phyloP scores from a whole-genome alignment of 2,797 vertebrate genomes.

The Chromis chromis region DNA sequence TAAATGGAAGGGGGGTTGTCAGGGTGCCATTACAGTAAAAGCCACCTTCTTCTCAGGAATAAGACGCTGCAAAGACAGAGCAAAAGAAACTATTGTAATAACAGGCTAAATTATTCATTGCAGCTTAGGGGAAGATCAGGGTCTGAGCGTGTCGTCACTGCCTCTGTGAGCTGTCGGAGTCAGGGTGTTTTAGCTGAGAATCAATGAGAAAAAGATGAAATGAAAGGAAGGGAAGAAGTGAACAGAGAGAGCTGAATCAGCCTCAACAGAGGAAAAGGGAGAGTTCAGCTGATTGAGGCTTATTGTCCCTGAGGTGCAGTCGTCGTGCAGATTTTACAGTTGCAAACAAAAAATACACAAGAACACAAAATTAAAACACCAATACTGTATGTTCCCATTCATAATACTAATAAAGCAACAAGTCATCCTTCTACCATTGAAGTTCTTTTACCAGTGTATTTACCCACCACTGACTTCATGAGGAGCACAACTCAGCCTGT shows the following conservation, averaged over 20 bases:
- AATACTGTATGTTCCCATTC: not conserved
- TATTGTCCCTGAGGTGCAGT: constrained; percentile 5
- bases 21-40: not conserved
- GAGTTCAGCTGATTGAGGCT: constrained; percentile 21
- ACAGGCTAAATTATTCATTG: not conserved
- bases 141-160: not conserved
- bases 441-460: not conserved
- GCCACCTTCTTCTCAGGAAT: not conserved
- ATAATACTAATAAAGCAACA: not conserved
- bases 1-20: constrained; percentile 2
- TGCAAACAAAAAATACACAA: constrained; percentile 3
- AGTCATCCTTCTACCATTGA: not conserved
- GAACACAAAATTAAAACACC: not conserved
- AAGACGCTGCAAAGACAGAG: not conserved
- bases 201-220: constrained; percentile 2
- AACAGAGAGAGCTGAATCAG: constrained; percentile 36
- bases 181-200: constrained; percentile 3
- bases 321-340: constrained; percentile 6
- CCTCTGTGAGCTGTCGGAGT: constrained; percentile 4
- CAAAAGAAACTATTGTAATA: not conserved
- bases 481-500: not conserved
- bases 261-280: not conserved
- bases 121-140: not conserved
- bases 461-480: not conserved
- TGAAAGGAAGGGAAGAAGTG: constrained; percentile 27